Base-by-base conservation (phyloP, 2,888 invertebrate species). In the Dicyrtoma fusca region DNA sequence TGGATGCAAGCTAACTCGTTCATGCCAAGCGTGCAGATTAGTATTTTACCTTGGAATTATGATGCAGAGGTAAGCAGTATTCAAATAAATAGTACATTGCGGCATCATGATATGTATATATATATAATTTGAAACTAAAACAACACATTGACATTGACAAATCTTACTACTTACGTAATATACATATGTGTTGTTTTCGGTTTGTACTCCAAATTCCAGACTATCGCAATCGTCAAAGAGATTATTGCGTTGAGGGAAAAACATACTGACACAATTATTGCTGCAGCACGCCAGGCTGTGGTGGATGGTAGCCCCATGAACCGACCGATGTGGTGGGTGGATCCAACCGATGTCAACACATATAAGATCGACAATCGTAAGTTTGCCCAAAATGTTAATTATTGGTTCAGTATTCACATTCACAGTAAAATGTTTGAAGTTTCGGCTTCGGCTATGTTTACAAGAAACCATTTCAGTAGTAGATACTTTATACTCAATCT, bases 281-380 rank as follows among this genome's bases (percentile, higher is more conserved):
- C 88, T 77, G 83, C 85, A 2, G 88, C 88, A 0, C 81, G 87
- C 64, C 83, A 86, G 5, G 86, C 89, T 0, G 87, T 88, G 0
- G 77, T 81, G 1, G 85, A 86, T 1, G 92, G 92, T 13, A 85
- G 87, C 1, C 93, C 92, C 0, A 88, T 92, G 13, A 92, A 92
- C 84, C 86, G 90, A 1, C 94, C 94, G 0, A 86, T 94, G 47
- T 95, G 94, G 94, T 94, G 93, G 93, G 82, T 90, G 0, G 90
- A 89, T 79, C 92, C 93, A 0, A 83, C 82, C 0, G 90, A 93
- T 81, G 81, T 82, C 25, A 85, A 85, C 19, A 89, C 92, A 0
- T 84, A 84, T 44, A 82, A 81, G 17, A 83, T 85, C 73, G 84
- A 85, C 71, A 84, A 85, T 73, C 83, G 85, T 85, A 72, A 71